Evolutionary conservation across 2,888 invertebrate species (phyloP), one percentile per base, ranked within the genome.

Genomic region (Ellobium chinense): DNA sequence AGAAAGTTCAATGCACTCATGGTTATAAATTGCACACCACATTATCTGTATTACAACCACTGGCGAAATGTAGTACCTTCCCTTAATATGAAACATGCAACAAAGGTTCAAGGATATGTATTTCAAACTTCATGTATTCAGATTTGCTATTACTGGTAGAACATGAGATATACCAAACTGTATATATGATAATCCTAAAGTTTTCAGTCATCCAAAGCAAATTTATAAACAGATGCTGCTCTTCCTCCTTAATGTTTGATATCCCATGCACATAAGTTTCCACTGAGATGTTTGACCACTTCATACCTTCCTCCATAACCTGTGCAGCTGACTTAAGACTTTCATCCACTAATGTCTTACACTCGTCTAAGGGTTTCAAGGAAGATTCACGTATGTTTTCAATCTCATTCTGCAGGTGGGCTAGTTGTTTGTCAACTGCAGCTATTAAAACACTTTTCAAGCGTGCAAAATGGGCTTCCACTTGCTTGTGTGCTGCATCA

Each of bases 221-320:
- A 70, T 7, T 1, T n/a, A 1, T 39, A 46, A 46, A 14, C 31
- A 24, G 3, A 21, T 36, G n/a, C 24, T 24, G 5, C 14, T 54
- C 54, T 18, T 54, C 9, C 12, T 18, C 54, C 18, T 18, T 14
- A 14, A 54, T 54, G 9, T 54, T 14, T 54, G 54, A 14, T 54
- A 54, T 18, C 54, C 54, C 12, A 18, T 54, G 18, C 54, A 54
- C 54, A 54, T 54, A 54, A 54, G 18, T 18, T n/a, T n/a, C n/a
- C n/a, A n/a, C n/a, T n/a, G n/a, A n/a, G n/a, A n/a, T n/a, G n/a
- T n/a, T 46, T 46, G 7, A 46, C 46, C 58, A 73, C 21, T 4
- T 12, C 12, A n/a, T 72, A 91, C 92, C 92, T 86, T 91, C 89
- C 60, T 89, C 87, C 84, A 92, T 87, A 69, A 91, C 87, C 36